phyloP scores from a whole-genome alignment of 2,797 vertebrate genomes.

The Syngnathus rostellatus region DNA sequence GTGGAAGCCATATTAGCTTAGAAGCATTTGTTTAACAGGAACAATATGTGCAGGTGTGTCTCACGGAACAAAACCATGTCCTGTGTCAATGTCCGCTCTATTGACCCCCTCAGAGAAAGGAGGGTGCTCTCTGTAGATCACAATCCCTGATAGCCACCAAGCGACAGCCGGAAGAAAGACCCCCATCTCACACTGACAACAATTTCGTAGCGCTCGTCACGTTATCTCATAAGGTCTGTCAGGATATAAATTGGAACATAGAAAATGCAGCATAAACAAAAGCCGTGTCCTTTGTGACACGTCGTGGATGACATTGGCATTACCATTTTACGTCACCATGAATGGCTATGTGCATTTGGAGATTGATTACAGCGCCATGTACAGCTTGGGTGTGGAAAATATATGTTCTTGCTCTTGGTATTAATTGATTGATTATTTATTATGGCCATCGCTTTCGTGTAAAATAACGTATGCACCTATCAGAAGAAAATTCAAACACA shows the following conservation, averaged over 20 bases:
- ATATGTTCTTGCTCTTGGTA: background rate
- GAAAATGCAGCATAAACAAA: slow-evolving; percentile 21
- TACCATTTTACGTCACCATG: slow-evolving; percentile 27
- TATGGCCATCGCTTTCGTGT: background rate
- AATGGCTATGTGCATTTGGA: slow-evolving; percentile 24
- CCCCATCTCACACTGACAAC: slow-evolving; percentile 40
- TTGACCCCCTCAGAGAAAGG: slow-evolving; percentile 45
- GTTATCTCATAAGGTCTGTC: slow-evolving; percentile 59
- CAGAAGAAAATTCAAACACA: background rate
- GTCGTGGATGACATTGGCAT: slow-evolving; percentile 20
- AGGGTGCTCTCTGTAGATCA: slow-evolving; percentile 43
- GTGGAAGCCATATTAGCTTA: slow-evolving; percentile 21
- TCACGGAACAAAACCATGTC: slow-evolving; percentile 41
- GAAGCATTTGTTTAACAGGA: slow-evolving; percentile 20
- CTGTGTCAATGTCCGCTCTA: slow-evolving; percentile 31
- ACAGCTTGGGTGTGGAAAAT: slow-evolving; percentile 16
- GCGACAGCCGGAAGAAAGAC: slow-evolving; percentile 42
- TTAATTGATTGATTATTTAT: background rate
- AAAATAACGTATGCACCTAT: background rate
- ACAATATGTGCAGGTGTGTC: slow-evolving; percentile 24
- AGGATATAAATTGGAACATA: slow-evolving; percentile 52
- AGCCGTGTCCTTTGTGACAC: slow-evolving; percentile 22
- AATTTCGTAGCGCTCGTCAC: slow-evolving; percentile 34
- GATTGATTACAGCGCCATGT: slow-evolving; percentile 33
- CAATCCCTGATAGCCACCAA: slow-evolving; percentile 44